phyloP scores from a whole-genome alignment of 2,113 vertebrate species.

The Isurus oxyrinchus region DNA sequence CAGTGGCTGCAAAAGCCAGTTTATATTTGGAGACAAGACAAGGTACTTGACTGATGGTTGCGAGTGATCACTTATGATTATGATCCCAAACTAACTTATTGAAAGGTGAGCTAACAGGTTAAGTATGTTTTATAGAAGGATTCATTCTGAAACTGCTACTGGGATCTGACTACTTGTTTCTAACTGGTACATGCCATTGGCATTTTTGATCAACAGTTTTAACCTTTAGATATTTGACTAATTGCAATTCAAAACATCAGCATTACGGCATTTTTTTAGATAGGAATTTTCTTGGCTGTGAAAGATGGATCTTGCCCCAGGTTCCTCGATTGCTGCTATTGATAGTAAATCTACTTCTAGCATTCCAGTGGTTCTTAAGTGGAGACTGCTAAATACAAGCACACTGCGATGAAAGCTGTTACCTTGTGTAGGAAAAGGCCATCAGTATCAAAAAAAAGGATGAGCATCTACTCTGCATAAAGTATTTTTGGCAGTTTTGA shows the following conservation, averaged over 20 bases:
- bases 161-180: not conserved
- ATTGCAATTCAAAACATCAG: not conserved
- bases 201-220: not conserved
- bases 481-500: not conserved
- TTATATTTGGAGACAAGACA: not conserved
- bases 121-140: not conserved
- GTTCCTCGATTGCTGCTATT: not conserved
- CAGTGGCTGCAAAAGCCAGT: not conserved
- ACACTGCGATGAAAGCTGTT: not conserved
- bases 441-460: not conserved
- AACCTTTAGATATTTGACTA: not conserved
- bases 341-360: not conserved
- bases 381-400: not conserved
- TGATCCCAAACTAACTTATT: not conserved
- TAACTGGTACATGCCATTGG: not conserved
- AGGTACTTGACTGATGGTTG: not conserved
- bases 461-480: not conserved
- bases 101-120: not conserved
- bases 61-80: not conserved
- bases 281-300: not conserved
- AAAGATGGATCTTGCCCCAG: not conserved
- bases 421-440: not conserved
- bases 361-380: not conserved
- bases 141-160: not conserved
- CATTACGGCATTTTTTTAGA: not conserved